Base-by-base conservation (phyloP, 1,140 invertebrate genomes). In the Chymomyza costata region DNA sequence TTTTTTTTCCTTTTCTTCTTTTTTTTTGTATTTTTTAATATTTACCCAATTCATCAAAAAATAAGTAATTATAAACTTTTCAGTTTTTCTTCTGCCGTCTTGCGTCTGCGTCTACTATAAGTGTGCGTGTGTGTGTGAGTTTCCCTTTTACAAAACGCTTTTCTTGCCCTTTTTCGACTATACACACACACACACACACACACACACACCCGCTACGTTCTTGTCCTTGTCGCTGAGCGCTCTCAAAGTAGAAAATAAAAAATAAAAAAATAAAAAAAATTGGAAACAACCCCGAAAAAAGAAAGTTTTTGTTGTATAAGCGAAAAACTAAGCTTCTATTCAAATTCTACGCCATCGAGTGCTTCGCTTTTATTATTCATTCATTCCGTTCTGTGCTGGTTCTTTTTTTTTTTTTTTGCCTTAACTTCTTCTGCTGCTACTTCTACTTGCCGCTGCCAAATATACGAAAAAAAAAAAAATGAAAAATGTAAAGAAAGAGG, bases 1-100 rank as follows among this genome's bases (percentile, higher is more conserved):
- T 32, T 40, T 50, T 31, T 47, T 50, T 46, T 21, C 34, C 14
- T 34, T 35, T 46, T n/a, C n/a, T 21, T 51, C 8, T 41, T 56
- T 63, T 51, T 66, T 38, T 48, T 28, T 15, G 35, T 15, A 19
- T 59, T 78, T 78, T 78, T 78, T 78, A 80, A 78, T 82, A 82
- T 82, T 82, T 82, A 82, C 80, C 78, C 78, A 82, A 82, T 82
- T 82, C 78, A 82, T 82, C 78, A 82, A 82, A 82, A 82, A 82
- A 82, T 82, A 82, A 82, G 78, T 82, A 82, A 82, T 82, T 82
- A 82, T 82, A 82, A 82, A 82, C 70, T 82, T 82, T 82, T 78
- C 67, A 82, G 71, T 82, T 82, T 82, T 82, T 78, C 57, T 76
- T 76, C 65, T 61, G 55, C 55, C 60, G 56, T 61, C 69, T 66